Conservation (phyloP, 2,113 vertebrate genomes). For the Ondatra zibethicus region DNA sequence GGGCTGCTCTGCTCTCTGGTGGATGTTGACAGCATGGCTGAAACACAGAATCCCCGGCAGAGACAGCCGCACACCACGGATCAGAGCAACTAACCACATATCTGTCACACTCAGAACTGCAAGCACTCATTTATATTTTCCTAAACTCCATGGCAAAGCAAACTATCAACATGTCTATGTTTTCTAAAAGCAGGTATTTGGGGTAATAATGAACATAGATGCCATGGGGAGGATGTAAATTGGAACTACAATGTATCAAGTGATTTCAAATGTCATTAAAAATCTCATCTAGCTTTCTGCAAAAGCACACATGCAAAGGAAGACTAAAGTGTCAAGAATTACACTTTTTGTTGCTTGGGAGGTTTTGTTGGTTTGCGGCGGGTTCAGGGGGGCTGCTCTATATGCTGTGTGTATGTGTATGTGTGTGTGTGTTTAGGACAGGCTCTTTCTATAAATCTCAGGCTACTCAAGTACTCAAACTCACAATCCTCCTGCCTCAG, state of each 20-base stretch:
- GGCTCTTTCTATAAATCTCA: neutral
- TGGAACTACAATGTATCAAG: constrained; percentile 37
- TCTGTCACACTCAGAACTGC: constrained; percentile 73
- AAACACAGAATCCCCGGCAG: constrained; percentile 80
- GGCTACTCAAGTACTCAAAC: neutral
- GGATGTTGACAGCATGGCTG: constrained; percentile 91
- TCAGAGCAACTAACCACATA: constrained; percentile 81
- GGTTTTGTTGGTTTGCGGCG: no score
- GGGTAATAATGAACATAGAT: constrained; percentile 4
- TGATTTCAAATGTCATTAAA: constrained; percentile 61
- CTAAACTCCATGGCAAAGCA: constrained; percentile 49
- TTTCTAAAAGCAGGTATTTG: constrained; percentile 50
- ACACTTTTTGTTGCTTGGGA: neutral
- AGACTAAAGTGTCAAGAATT: constrained; percentile 4
- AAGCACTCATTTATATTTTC: constrained; percentile 51
- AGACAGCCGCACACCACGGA: constrained; percentile 70
- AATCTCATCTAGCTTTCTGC: constrained; percentile 49
- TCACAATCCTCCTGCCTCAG: neutral
- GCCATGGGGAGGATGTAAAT: neutral
- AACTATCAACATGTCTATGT: constrained; percentile 42
- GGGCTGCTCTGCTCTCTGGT: constrained; percentile 96
- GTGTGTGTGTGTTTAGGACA: neutral
- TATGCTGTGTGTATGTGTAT: neutral
- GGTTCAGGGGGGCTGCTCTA: neutral
- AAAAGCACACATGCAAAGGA: neutral